Percentiles rank a stretch among this genome's conserved stretches.
These are phyloP conservation scores for Drosophila fungiperda DNA, from an alignment of 2,888 invertebrate genomes.

Conservation along the genomic window DNA sequence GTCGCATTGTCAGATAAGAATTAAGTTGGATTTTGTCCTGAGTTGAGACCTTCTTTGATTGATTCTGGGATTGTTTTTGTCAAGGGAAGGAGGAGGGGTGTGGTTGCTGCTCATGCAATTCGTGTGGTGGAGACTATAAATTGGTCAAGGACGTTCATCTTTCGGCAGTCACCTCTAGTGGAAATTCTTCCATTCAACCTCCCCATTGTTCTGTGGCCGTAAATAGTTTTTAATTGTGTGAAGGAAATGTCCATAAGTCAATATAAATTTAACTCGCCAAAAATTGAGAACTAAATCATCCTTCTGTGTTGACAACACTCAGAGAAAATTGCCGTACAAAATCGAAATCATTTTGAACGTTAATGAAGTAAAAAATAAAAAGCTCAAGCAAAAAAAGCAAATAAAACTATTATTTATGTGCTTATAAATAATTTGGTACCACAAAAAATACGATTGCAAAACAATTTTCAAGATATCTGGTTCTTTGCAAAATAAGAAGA, in stretches of 20 bases:
- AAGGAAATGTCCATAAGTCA: constrained; percentile 57
- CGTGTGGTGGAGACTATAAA: constrained; percentile 5
- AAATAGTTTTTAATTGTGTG: constrained; percentile 69
- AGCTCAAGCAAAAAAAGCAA: no score
- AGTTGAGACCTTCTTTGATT: constrained; percentile 13
- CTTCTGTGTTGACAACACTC: constrained; percentile 45
- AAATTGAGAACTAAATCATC: constrained; percentile 40
- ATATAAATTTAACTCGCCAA: constrained; percentile 66
- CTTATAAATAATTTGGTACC: no score
- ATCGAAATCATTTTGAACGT: background rate
- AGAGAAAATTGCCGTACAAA: background rate
- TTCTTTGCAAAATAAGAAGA: background rate
- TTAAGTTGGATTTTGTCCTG: constrained; percentile 46
- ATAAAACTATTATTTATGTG: no score
- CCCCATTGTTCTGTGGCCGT: constrained; percentile 3
- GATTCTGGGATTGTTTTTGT: background rate
- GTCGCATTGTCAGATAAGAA: constrained; percentile 28
- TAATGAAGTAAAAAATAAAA: no score
- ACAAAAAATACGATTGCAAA: no score
- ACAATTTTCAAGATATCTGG: background rate
- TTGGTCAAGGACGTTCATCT: constrained; percentile 44
- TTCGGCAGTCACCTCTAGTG: constrained; percentile 13
- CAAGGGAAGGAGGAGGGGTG: no score
- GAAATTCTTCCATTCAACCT: no score
- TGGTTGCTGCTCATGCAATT: background rate